A percentile compares a stretch with the other conserved stretches of the same genome.
Evolutionary conservation across 2,797 vertebrate genomes (phyloP).

Genomic region (Gadopsis bispinosus): DNA sequence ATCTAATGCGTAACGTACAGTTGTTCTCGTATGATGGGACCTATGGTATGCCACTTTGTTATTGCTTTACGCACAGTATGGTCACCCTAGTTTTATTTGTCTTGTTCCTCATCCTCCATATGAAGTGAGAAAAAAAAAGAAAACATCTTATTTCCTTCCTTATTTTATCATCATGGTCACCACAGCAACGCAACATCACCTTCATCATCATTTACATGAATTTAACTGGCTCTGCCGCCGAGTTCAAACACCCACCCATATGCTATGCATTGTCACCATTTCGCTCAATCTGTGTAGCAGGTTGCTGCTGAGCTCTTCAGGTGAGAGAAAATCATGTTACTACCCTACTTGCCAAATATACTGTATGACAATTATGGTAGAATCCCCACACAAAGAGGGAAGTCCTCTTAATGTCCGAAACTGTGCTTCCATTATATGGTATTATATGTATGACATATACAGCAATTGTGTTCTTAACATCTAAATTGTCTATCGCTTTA

Average conservation of each 20-base stretch:
- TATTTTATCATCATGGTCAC: neutral
- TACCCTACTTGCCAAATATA: neutral
- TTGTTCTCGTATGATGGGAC: neutral
- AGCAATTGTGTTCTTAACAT: neutral
- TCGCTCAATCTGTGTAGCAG: slow-evolving; percentile 6
- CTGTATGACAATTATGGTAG: neutral
- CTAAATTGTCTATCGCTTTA: neutral
- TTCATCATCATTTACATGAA: slow-evolving; percentile 27
- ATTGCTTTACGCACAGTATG: neutral
- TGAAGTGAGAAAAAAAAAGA: neutral
- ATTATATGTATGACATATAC: too few relatives aligned
- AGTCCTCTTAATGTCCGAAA: neutral
- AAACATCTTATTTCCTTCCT: neutral
- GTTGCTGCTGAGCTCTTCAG: slow-evolving; percentile 11
- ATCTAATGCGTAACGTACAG: slow-evolving; percentile 1
- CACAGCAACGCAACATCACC: slow-evolving; percentile 4
- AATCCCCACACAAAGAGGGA: neutral
- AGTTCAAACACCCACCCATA: slow-evolving; percentile 25
- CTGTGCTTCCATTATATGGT: neutral
- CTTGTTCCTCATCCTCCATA: neutral
- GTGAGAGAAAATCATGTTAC: neutral
- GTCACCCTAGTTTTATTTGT: neutral
- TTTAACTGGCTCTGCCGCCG: slow-evolving; percentile 31
- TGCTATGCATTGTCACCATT: slow-evolving; percentile 16
- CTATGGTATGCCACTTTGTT: neutral